Evolutionary conservation across 2,113 vertebrate species (phyloP).

Genomic region (Lipophrys pholis): DNA sequence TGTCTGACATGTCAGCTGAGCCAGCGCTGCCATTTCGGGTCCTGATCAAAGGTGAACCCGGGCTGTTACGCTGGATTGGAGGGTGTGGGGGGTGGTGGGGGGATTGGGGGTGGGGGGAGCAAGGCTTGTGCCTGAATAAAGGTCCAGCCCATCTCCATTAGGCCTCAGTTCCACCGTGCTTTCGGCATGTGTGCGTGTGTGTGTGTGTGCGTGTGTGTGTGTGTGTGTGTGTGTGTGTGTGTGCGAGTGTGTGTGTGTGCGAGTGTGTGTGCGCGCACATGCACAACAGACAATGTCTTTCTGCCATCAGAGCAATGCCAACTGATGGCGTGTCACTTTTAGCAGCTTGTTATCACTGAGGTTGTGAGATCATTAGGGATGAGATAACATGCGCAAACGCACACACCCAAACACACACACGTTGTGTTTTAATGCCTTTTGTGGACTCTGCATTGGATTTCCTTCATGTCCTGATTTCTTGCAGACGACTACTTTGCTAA

Average conservation of each 20-base stretch:
- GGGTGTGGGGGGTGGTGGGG: not conserved
- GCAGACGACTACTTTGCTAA: too few species aligned
- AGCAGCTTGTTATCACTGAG: slow-evolving; percentile 53
- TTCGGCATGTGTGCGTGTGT: not conserved
- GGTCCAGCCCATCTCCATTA: slow-evolving; percentile 44
- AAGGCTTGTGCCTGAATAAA: slow-evolving; percentile 9
- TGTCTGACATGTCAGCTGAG: slow-evolving; percentile 67
- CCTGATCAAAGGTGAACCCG: slow-evolving; percentile 65
- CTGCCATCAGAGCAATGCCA: slow-evolving; percentile 4
- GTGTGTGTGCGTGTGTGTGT: slow-evolving; percentile 13
- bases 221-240: not conserved
- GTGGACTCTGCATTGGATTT: too few species aligned
- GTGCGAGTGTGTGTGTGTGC: not conserved
- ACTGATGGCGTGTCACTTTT: slow-evolving; percentile 44
- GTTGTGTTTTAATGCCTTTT: too few species aligned
- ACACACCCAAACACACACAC: not conserved
- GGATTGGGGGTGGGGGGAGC: too few species aligned
- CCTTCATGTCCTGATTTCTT: too few species aligned
- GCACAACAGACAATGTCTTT: not conserved
- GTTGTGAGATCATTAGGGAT: slow-evolving; percentile 43
- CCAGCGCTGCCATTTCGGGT: slow-evolving; percentile 53
- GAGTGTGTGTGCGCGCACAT: not conserved
- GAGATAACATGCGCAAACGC: not conserved
- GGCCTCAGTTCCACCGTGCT: not conserved
- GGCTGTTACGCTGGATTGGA: slow-evolving; percentile 35